Base-by-base conservation (phyloP, 2,888 invertebrate species). In the Lithophane socia region DNA sequence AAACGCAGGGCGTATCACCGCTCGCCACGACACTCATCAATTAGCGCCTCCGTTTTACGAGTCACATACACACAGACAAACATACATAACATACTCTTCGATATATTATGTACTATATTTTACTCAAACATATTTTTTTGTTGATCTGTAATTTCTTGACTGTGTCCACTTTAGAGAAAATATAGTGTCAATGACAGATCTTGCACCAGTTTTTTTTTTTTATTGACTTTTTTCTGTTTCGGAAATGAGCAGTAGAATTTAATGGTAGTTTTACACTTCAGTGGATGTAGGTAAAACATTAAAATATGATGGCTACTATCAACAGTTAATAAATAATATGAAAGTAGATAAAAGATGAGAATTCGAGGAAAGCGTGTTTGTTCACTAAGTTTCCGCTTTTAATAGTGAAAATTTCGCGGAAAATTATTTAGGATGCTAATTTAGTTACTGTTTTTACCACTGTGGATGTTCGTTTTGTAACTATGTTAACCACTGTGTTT, bases 1-100 rank as follows among this genome's bases (percentile, higher is more conserved):
- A 89, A 87, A 89, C 84, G 82, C 87, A 86, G 86, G 85, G 89
- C 92, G 91, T 88, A 91, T 92, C 91, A 86, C 91, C 92, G 91
- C 85, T 86, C 82, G 82, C 84, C 87, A 81, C 79, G 84, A 88
- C 83, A 89, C 79, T 87, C 90, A 88, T 90, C 90, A 91, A 91
- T 91, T 90, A 90, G 85, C 86, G 80, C 82, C 82, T 89, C 79
- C 78, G 74, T 82, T 87, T 87, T 85, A 88, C 87, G 79, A 89
- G 79, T 79, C 73, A 85, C 67, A 73, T 70, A 66, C 71, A 37
- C 54, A 80, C 73, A 82, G 73, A 76, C 65, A 66, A 67, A 77
- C 77, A 42, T 76, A 82, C 67, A 77, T 65, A 67, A 73, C 79
- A 44, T 64, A 77, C 65, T 66, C 16, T 79, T 75, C 64, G 64